Percentiles rank a stretch among this genome's conserved stretches.
These are phyloP conservation scores for Isotomurus palustris DNA, from an alignment of 2,888 invertebrate species.

Conservation along the genomic window DNA sequence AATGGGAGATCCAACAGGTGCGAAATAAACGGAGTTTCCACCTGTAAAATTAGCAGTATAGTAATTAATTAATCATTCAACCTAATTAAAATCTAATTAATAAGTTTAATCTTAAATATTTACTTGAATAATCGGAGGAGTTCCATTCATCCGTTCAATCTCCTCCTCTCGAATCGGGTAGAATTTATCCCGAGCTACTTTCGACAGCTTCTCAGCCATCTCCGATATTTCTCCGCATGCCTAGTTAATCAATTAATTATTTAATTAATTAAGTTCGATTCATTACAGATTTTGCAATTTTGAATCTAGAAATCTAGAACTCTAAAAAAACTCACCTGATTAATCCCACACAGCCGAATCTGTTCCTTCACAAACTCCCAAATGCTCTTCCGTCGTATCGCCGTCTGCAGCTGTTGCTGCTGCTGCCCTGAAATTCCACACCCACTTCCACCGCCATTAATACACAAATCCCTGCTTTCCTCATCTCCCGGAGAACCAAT, in stretches of 20 bases:
- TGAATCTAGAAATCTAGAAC: background rate
- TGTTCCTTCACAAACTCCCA: slow-evolving; percentile 44
- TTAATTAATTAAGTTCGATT: slow-evolving; percentile 1
- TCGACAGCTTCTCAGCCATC: slow-evolving; percentile 42
- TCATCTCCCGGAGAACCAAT: slow-evolving; percentile 1
- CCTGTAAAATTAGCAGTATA: slow-evolving; percentile 20
- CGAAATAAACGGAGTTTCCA: slow-evolving; percentile 44
- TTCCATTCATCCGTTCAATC: slow-evolving; percentile 34
- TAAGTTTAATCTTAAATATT: background rate
- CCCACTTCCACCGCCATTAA: background rate
- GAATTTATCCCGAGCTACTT: slow-evolving; percentile 44
- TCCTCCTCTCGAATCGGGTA: slow-evolving; percentile 44
- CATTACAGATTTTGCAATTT: background rate
- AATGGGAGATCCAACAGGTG: slow-evolving; percentile 44
- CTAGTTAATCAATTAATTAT: slow-evolving; percentile 19
- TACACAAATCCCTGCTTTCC: slow-evolving; percentile 2
- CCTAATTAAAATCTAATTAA: background rate
- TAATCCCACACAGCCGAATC: slow-evolving; percentile 40
- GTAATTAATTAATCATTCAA: background rate
- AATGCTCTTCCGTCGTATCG: slow-evolving; percentile 13
- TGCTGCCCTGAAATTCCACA: background rate
- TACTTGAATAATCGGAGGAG: slow-evolving; percentile 42
- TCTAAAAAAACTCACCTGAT: slow-evolving; percentile 29
- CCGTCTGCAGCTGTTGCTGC: background rate
- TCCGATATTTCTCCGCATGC: slow-evolving; percentile 39